Percentiles rank a stretch among this genome's conserved stretches.
These are phyloP conservation scores for Plebejus argus DNA, from an alignment of 2,888 invertebrate species.

Conservation along the genomic window DNA sequence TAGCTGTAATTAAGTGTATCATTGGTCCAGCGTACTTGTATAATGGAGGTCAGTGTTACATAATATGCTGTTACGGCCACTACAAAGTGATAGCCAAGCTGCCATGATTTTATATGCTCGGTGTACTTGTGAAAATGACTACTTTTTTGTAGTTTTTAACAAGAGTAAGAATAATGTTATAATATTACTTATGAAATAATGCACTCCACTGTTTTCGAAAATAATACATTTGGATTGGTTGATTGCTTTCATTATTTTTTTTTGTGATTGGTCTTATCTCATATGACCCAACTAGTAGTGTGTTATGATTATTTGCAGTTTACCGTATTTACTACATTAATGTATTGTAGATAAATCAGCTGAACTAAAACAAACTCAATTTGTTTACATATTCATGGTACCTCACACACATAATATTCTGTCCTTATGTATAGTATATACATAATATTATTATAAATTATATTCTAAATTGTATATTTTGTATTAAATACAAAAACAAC, in stretches of 20 bases:
- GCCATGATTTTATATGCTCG: too few relatives aligned
- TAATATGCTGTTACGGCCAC: not conserved
- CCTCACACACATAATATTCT: not conserved
- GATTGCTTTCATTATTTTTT: not conserved
- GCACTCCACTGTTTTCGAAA: not conserved
- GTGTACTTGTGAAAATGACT: too few relatives aligned
- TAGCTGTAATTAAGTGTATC: too few relatives aligned
- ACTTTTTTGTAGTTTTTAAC: too few relatives aligned
- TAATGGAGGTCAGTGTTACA: too few relatives aligned
- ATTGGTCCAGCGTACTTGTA: too few relatives aligned
- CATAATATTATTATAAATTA: conserved; percentile 19
- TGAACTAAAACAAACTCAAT: conserved; percentile 5
- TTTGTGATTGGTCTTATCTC: conserved; percentile 16
- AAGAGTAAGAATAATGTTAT: too few relatives aligned
- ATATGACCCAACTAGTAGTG: not conserved
- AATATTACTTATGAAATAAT: not conserved
- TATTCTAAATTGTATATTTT: conserved; percentile 27
- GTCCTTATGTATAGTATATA: conserved; percentile 15
- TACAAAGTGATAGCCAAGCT: not conserved
- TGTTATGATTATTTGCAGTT: not conserved
- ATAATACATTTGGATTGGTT: conserved; percentile 12
- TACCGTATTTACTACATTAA: not conserved
- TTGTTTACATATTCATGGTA: not conserved
- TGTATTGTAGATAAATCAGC: not conserved
- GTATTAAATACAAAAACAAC: conserved; percentile 28